These are phyloP conservation scores for Calonectris borealis DNA, from an alignment of 2,113 vertebrate genomes.

Conservation along the genomic window DNA sequence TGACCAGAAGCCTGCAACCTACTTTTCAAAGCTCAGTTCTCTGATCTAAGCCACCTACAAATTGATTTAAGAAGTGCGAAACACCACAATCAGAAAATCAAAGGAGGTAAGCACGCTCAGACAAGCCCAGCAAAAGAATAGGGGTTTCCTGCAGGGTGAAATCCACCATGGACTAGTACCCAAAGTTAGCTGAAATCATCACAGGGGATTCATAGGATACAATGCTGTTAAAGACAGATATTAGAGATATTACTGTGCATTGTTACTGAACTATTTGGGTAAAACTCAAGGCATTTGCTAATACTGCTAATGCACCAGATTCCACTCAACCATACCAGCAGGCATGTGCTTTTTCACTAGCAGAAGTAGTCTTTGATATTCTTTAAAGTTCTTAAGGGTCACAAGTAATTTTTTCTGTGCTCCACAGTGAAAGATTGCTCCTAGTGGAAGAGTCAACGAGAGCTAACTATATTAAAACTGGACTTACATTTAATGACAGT, in stretches of 20 bases:
- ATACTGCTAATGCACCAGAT: neutral
- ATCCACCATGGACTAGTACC: neutral
- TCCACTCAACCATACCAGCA: neutral
- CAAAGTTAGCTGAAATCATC: neutral
- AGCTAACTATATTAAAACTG: neutral
- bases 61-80: neutral
- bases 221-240: neutral
- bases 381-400: neutral
- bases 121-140: neutral
- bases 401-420: neutral
- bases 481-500: neutral
- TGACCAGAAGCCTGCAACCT: neutral
- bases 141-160: neutral
- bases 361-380: neutral
- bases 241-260: neutral
- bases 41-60: neutral
- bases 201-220: neutral
- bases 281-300: neutral
- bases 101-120: neutral
- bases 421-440: neutral
- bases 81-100: neutral
- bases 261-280: neutral
- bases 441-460: neutral
- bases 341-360: neutral
- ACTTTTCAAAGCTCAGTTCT: neutral